A percentile compares a stretch with the other conserved stretches of the same genome.
Conservation (phyloP, 2,888 invertebrate species). For the Hecatera dysodea region DNA sequence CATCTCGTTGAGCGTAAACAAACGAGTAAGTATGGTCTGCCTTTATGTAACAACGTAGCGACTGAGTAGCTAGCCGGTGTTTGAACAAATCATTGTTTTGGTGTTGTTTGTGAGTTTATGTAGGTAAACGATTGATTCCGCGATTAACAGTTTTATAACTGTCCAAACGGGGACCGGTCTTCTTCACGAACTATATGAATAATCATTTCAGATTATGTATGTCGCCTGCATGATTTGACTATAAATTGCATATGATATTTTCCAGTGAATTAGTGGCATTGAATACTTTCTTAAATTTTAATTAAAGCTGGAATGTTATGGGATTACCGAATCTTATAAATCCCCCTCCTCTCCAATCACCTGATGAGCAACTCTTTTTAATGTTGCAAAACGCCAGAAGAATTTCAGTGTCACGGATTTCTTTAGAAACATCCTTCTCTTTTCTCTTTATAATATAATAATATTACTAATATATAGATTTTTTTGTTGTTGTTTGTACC, state of each 20-base stretch:
- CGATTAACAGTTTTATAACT: conserved; percentile 57
- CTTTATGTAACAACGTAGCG: conserved; percentile 78
- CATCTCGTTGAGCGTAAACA: conserved; percentile 90
- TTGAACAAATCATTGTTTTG: conserved; percentile 60
- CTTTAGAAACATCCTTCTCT: not conserved
- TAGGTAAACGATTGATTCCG: conserved; percentile 43
- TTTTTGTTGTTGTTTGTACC: no score
- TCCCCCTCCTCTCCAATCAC: no score
- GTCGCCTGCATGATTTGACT: not conserved
- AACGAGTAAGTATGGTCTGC: conserved; percentile 85
- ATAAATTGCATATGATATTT: conserved; percentile 1
- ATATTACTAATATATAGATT: no score
- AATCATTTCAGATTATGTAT: conserved; percentile 17
- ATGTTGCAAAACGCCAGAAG: not conserved
- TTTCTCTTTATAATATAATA: no score
- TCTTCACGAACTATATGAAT: conserved; percentile 1
- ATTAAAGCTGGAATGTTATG: not conserved
- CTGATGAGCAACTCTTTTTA: conserved; percentile 1
- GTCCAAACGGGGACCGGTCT: conserved; percentile 50
- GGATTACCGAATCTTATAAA: conserved; percentile 2
- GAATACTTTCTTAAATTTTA: not conserved
- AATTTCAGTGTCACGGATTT: not conserved
- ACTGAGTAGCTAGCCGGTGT: conserved; percentile 50
- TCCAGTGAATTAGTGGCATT: not conserved
- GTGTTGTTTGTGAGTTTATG: conserved; percentile 41